Percentiles rank a stretch among this genome's conserved stretches.
phyloP scores from a whole-genome alignment of 2,797 vertebrate species.

The Yasuhikotakia modesta region DNA sequence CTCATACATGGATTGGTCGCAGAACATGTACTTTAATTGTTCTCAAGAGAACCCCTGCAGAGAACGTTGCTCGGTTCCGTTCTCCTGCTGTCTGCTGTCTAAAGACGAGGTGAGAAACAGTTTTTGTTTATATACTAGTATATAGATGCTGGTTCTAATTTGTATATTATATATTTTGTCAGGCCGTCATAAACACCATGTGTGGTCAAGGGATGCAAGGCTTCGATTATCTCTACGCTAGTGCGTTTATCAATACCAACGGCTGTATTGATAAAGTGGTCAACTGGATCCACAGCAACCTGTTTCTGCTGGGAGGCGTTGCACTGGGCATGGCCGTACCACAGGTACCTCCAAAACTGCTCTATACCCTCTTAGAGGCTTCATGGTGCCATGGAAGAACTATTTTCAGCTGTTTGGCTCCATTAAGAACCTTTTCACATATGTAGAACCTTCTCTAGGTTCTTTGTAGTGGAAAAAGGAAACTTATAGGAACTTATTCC shows the following conservation, averaged over 20 bases:
- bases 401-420: no score
- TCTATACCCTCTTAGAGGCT: background rate
- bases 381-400: no score
- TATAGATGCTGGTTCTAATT: background rate
- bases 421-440: background rate
- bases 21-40: constrained; percentile 95
- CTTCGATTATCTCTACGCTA: constrained; percentile 71
- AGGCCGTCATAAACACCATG: constrained; percentile 92
- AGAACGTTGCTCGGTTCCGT: constrained; percentile 92
- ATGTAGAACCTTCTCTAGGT: background rate
- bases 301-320: constrained; percentile 88
- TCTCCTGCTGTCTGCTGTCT: constrained; percentile 85
- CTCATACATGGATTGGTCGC: constrained; percentile 90
- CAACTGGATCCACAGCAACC: constrained; percentile 92
- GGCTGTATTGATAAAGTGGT: constrained; percentile 94
- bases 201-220: constrained; percentile 86
- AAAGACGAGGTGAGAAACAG: constrained; percentile 72
- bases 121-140: background rate
- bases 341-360: constrained; percentile 76
- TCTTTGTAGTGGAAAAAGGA: no score
- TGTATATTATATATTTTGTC: constrained; percentile 35
- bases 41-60: constrained; percentile 79
- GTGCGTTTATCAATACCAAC: constrained; percentile 81
- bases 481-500: background rate
- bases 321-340: constrained; percentile 88